Evolutionary conservation across 2,797 vertebrate genomes (phyloP).

Genomic region (Botia almorhae): DNA sequence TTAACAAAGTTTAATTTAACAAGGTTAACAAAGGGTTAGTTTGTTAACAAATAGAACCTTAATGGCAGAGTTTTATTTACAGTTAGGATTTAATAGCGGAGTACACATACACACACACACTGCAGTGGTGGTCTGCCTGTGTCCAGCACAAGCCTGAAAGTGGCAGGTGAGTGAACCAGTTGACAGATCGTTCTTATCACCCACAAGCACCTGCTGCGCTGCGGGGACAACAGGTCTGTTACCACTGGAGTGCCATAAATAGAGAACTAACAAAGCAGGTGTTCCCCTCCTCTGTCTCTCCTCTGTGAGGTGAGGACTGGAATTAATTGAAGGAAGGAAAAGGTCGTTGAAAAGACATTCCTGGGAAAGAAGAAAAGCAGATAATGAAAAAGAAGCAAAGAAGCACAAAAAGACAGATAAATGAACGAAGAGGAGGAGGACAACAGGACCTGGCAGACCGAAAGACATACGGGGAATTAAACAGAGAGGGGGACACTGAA

Average conservation of each 20-base stretch:
- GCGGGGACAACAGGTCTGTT: not conserved
- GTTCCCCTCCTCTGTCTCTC: conserved; percentile 6
- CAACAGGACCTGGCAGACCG: not conserved
- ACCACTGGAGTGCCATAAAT: conserved; percentile 1
- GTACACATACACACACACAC: not conserved
- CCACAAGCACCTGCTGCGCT: conserved; percentile 34
- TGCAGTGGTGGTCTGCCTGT: not conserved
- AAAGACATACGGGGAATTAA: not conserved
- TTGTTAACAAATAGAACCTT: too few species aligned
- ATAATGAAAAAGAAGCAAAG: not conserved
- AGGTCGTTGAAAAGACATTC: not conserved
- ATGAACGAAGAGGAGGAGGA: not conserved
- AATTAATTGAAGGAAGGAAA: conserved; percentile 14
- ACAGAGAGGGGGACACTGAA: not conserved
- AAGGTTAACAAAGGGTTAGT: too few species aligned
- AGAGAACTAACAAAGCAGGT: conserved; percentile 27
- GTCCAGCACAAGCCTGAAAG: not conserved
- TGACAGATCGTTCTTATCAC: conserved; percentile 34
- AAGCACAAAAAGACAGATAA: conserved; percentile 3
- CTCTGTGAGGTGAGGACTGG: not conserved
- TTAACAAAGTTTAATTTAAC: too few species aligned
- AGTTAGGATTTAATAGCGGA: not conserved
- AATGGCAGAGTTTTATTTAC: too few species aligned
- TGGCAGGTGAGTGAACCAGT: conserved; percentile 12
- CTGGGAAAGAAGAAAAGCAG: not conserved